Evolutionary conservation across 2,888 invertebrate species (phyloP).

Genomic region (Cheilosia scutellata): DNA sequence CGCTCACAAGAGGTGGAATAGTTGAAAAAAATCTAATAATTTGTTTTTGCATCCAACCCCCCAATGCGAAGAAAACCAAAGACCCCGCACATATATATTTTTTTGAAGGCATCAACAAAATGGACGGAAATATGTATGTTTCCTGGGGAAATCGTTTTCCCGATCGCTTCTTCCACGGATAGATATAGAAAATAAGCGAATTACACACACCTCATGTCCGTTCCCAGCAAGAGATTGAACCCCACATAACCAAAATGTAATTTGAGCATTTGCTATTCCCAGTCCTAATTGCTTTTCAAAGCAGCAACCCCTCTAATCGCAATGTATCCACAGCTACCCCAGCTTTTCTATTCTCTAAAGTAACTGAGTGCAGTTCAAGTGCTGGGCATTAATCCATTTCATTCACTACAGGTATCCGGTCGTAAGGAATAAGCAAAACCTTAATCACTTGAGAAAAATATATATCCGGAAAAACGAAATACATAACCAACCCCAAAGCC

Average conservation of each 20-base stretch:
- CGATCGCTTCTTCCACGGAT: no score
- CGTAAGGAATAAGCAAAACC: neutral
- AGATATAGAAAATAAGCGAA: no score
- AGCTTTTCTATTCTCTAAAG: neutral
- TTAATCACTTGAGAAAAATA: neutral
- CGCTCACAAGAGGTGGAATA: no score
- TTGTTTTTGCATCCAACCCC: no score
- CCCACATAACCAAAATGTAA: neutral
- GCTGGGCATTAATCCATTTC: neutral
- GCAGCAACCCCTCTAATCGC: neutral
- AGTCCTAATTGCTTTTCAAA: neutral
- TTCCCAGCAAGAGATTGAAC: no score
- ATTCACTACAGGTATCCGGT: neutral
- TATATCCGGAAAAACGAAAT: constrained; percentile 9
- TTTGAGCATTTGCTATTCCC: neutral
- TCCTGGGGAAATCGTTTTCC: no score
- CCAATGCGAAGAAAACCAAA: no score
- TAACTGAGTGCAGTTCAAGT: neutral
- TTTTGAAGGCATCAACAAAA: no score
- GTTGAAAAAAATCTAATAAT: no score
- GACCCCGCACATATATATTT: no score
- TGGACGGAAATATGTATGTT: no score
- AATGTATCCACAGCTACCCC: neutral
- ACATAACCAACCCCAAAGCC: constrained; percentile 13
- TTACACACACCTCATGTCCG: no score